Base-by-base conservation (phyloP, 1,140 invertebrate genomes). In the Brachionus asplanchnoidis region DNA sequence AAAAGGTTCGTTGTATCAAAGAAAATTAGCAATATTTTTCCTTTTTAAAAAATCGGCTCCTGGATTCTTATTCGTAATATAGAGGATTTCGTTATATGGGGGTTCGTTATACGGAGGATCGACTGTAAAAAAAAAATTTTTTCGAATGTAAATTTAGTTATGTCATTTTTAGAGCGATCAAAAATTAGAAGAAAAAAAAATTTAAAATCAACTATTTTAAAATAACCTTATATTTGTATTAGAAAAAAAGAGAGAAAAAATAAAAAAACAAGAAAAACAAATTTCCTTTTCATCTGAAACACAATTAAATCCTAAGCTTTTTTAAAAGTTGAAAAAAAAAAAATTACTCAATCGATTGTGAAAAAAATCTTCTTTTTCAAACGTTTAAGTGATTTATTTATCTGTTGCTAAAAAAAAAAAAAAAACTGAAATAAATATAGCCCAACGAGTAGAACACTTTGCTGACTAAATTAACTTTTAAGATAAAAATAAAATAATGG, bases 401-500 rank as follows among this genome's bases (percentile, higher is more conserved):
- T 36, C 32, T 36, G 32, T 1, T 36, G 32, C 7, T 36, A 28
- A 28, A 0, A 36, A 36, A 36, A 36, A 36, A 36, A 7, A 28
- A 28, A 28, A 28, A 28, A 28, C 2, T 28, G 2, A 28, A 3
- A 28, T 28, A 28, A 28, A 36, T 36, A 7, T 36, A 36, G 32
- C n/a, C n/a, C n/a, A n/a, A n/a, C n/a, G n/a, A n/a, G n/a, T n/a
- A n/a, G n/a, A n/a, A n/a, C 32, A 36, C 26, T 3, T 53, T 60
- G 56, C 17, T 17, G n/a, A 60, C 7, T 20, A 60, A 36, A 14
- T 68, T 68, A 4, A 68, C 23, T 9, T 40, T 28, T 28, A 5
- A 68, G 23, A 65, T 36, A 36, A 7, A 36, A 0, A 46, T 9
- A 32, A 12, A 80, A 86, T 20, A 82, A 99, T 99, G 98, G 97